Conservation (phyloP, 2,113 vertebrate genomes). For the Chloebia gouldiae region DNA sequence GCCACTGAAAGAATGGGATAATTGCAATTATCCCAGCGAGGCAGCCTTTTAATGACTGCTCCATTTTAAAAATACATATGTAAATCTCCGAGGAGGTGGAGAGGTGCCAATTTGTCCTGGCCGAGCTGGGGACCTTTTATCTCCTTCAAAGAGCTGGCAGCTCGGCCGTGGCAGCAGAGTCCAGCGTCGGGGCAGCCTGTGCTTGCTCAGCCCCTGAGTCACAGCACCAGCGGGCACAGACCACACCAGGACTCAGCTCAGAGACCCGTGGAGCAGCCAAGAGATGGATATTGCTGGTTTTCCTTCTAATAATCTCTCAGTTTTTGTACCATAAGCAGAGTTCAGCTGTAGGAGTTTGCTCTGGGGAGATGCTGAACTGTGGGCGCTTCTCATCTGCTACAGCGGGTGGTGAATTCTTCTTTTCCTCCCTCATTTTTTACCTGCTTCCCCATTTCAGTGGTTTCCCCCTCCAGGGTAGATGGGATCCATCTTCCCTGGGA, state of each 20-base stretch:
- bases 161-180: not conserved
- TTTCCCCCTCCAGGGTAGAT: not conserved
- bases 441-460: not conserved
- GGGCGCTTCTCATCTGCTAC: not conserved
- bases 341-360: not conserved
- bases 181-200: not conserved
- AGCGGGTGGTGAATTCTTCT: not conserved
- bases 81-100: not conserved
- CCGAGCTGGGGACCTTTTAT: not conserved
- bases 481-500: not conserved
- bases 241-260: not conserved
- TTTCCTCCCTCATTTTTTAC: not conserved
- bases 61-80: not conserved
- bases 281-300: not conserved
- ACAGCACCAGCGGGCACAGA: not conserved
- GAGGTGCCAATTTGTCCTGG: conserved; percentile 16
- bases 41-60: conserved; percentile 14
- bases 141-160: conserved; percentile 23
- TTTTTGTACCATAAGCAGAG: rapidly evolving
- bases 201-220: not conserved
- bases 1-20: conserved; percentile 57
- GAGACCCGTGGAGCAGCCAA: not conserved
- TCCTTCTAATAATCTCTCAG: not conserved
- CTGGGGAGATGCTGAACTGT: not conserved
- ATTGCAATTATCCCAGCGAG: conserved; percentile 56